Base-by-base conservation (phyloP, 1,140 invertebrate genomes). In the Ceratosolen fusciceps region DNA sequence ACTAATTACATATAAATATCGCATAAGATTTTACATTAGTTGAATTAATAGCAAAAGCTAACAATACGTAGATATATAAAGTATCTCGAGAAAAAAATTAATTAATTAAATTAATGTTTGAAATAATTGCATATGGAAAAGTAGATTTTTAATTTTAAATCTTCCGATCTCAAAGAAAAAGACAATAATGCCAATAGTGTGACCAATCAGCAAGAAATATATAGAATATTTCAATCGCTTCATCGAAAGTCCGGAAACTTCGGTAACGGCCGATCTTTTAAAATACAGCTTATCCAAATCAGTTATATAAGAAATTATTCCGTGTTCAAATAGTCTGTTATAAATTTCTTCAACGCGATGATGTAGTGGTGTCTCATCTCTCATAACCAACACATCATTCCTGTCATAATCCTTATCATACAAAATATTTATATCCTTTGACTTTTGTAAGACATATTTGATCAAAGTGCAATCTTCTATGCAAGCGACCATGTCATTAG, bases 401-500 rank as follows among this genome's bases (percentile, higher is more conserved):
- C 68, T 29, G n/a, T 52, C 47, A 21, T 52, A 71, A 49, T 52
- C 26, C 21, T 54, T 49, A 31, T 71, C 43, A 7, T 71, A 49
- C 1, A 49, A n/a, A 52, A 71, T 52, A 1, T 52, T 14, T 19
- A 71, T 7, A 21, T 71, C 68, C 8, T 71, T 29, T 9, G 39
- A 29, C 14, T 71, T 16, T 2, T 49, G 68, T 26, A 71, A 21
- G 12, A 16, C 43, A 9, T 71, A 71, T 54, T 52, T 71, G 19
- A 71, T 49, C 8, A 52, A 71, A 21, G 47, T 52, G 47, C 68
- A 71, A 34, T 71, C 68, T 19, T 71, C 68, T 29, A 71, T 54
- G 14, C 68, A 71, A 52, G 68, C 68, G 34, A 54, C 26, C 43
- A 21, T 49, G 5, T 52, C 16, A 14, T 71, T 71, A 0, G 24